Evolutionary conservation across 2,113 vertebrate genomes (phyloP), one percentile per base, ranked within the genome.

Genomic region (Clinocottus analis): DNA sequence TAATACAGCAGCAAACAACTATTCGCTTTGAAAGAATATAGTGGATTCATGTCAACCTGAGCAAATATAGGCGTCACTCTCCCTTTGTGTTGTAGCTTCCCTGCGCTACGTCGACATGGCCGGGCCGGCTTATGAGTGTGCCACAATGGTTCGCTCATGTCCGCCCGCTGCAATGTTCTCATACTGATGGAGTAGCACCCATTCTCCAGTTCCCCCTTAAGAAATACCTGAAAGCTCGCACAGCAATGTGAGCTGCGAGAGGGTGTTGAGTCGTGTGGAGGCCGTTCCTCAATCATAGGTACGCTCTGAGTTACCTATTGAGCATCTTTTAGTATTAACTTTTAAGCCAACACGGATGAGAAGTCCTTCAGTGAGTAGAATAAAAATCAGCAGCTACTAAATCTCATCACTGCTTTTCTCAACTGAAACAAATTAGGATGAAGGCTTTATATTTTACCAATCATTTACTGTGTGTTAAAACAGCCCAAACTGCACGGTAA

Each of bases 401-500:
- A 69, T 39, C 12, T 33, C 41, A 43, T 12, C 21, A 33, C 17
- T 56, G 8, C n/a, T 29, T 33, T 56, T n/a, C 45, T 63, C 19
- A 35, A 19, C 14, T 58, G 35, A 70, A 58, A 45, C 47, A 47
- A 56, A 55, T 29, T 7, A 21, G 4, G 31, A 21, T 47, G 17
- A 45, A 13, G 2, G 10, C 11, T 29, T 16, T 31, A 33, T 17
- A 45, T 58, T 58, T 35, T 7, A 35, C 11, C 11, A 12, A 60
- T 41, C 1, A 17, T 56, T 69, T 33, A 19, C 13, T 41, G 35
- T 41, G 31, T 7, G 19, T 43, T 65, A 37, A 67, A 70, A 55
- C 29, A 66, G 29, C 29, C 29, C 29, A 83, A 65, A 76, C 65
- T 49, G 71, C 64, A 85, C 66, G n/a, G 10, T 35, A 35, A 78